Conservation (phyloP, 2,888 invertebrate genomes). For the Pristionchus exspectatus region DNA sequence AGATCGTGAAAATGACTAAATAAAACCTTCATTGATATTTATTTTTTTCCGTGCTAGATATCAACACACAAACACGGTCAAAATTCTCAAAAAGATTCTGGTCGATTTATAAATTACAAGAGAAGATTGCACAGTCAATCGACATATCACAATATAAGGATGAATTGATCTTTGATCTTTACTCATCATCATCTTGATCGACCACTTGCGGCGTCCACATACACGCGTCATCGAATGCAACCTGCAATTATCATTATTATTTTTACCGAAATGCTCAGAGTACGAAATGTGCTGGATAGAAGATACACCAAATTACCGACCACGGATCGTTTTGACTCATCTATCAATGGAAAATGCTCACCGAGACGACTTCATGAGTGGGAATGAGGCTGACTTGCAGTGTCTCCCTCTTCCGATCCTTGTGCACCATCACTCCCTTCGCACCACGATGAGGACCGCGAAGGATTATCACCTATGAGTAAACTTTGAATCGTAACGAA, state of each 20-base stretch:
- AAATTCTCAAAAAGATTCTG: neutral
- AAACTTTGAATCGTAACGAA: too few species aligned
- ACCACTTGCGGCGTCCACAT: slow-evolving; percentile 55
- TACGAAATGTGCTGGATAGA: too few species aligned
- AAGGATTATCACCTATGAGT: slow-evolving; percentile 65
- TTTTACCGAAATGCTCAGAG: too few species aligned
- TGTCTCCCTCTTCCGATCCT: slow-evolving; percentile 46
- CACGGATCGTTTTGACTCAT: too few species aligned
- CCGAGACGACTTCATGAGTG: slow-evolving; percentile 41
- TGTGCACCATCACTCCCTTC: slow-evolving; percentile 64
- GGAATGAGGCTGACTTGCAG: slow-evolving; percentile 6
- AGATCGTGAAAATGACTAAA: too few species aligned
- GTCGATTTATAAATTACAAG: neutral
- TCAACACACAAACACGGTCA: neutral
- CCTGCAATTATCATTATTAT: slow-evolving; percentile 21
- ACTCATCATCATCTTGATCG: slow-evolving; percentile 49
- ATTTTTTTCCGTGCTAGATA: too few species aligned
- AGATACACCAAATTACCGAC: too few species aligned
- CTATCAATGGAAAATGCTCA: neutral
- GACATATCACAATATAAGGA: neutral
- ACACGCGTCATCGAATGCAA: slow-evolving; percentile 69
- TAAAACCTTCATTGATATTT: too few species aligned
- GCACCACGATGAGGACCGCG: slow-evolving; percentile 61
- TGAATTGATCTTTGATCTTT: slow-evolving; percentile 48
- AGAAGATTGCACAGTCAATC: neutral